Evolutionary conservation across 2,888 invertebrate genomes (phyloP).

Genomic region (Epinotia bilunana): DNA sequence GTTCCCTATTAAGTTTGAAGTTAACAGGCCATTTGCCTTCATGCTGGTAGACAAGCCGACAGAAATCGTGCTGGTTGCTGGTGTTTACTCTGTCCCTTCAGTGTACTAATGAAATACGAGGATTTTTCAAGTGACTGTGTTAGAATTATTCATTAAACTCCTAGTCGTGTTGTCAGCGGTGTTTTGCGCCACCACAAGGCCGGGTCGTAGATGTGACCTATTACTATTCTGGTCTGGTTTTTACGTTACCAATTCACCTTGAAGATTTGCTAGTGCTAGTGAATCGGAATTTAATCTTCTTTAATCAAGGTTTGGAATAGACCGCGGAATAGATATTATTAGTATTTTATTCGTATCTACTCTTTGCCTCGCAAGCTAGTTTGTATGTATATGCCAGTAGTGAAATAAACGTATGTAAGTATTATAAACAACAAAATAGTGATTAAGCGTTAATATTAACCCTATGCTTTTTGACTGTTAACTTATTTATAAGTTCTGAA

Average conservation of each 20-base stretch:
- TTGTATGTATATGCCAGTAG: too few relatives aligned
- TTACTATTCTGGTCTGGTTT: constrained; percentile 10
- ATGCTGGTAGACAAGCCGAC: constrained; percentile 65
- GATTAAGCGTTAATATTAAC: not conserved
- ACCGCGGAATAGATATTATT: too few relatives aligned
- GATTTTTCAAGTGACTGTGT: not conserved
- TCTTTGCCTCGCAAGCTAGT: not conserved
- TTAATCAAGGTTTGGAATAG: not conserved
- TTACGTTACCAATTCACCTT: constrained; percentile 15
- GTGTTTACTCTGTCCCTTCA: constrained; percentile 63
- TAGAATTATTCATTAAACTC: constrained; percentile 1
- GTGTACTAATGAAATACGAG: constrained; percentile 13
- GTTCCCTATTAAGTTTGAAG: constrained; percentile 55
- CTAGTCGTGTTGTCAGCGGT: constrained; percentile 1
- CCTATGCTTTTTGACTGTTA: not conserved
- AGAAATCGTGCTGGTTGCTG: constrained; percentile 68
- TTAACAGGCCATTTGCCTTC: constrained; percentile 65
- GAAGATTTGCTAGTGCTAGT: not conserved
- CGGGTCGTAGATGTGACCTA: constrained; percentile 9
- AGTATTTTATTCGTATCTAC: not conserved
- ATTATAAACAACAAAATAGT: not conserved
- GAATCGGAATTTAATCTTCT: not conserved
- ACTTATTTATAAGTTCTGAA: too few relatives aligned
- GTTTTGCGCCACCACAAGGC: not conserved
- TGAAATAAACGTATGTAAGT: not conserved